A percentile compares a stretch with the other conserved stretches of the same genome.
These are phyloP conservation scores for Anorthoa munda DNA, from an alignment of 2,888 invertebrate species.

Conservation along the genomic window DNA sequence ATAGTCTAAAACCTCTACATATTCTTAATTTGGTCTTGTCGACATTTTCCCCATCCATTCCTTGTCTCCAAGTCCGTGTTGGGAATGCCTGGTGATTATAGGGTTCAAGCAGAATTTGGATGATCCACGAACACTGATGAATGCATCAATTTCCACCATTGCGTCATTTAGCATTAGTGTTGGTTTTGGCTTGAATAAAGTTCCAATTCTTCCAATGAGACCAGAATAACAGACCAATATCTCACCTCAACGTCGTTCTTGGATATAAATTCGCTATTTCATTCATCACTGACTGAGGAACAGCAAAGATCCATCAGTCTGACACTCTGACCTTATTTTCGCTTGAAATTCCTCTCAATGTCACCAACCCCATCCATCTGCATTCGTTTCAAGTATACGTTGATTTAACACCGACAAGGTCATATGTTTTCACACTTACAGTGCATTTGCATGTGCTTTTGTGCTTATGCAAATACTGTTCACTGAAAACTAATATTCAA, in stretches of 20 bases:
- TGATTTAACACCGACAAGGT: slow-evolving; percentile 52
- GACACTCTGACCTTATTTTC: slow-evolving; percentile 44
- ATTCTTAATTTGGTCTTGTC: not conserved
- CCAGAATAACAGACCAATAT: not conserved
- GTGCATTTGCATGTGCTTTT: slow-evolving; percentile 38
- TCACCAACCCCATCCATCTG: slow-evolving; percentile 46
- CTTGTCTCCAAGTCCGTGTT: not conserved
- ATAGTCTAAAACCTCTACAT: not conserved
- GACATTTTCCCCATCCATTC: not conserved
- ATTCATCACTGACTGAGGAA: not conserved
- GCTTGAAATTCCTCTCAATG: slow-evolving; percentile 42
- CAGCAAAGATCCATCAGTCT: not conserved
- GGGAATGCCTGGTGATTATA: not conserved
- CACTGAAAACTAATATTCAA: slow-evolving; percentile 13
- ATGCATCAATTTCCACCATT: not conserved
- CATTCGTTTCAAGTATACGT: slow-evolving; percentile 30
- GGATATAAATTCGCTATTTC: not conserved
- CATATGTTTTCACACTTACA: slow-evolving; percentile 30
- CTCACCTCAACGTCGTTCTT: not conserved
- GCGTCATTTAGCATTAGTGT: not conserved
- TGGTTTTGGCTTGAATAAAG: not conserved
- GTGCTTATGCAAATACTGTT: slow-evolving; percentile 39
- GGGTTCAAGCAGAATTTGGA: not conserved
- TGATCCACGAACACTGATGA: not conserved
- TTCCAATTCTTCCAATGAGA: not conserved